phyloP scores from a whole-genome alignment of 2,113 vertebrate genomes.

The Tachuris rubrigastra region DNA sequence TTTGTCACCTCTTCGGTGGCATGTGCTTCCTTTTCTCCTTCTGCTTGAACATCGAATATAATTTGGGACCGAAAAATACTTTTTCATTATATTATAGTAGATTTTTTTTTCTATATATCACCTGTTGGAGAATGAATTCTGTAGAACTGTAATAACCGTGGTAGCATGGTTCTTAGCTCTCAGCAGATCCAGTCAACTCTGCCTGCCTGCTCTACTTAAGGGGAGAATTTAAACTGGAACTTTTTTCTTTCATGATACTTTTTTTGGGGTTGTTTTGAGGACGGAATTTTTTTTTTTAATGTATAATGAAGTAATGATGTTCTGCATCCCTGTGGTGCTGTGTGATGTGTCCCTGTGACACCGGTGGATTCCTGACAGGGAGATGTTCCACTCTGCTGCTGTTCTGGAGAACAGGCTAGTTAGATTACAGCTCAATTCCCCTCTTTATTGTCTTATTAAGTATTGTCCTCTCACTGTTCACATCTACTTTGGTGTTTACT shows the following conservation, averaged over 20 bases:
- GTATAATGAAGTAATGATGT: neutral
- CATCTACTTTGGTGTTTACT: neutral
- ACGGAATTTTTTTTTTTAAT: neutral
- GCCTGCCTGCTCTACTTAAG: neutral
- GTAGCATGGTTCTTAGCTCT: neutral
- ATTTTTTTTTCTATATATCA: neutral
- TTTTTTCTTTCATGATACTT: neutral
- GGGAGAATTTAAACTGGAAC: neutral
- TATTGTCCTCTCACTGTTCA: neutral
- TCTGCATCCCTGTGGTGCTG: accelerated
- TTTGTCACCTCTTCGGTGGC: neutral
- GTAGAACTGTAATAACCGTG: neutral
- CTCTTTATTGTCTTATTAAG: neutral
- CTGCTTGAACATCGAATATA: neutral
- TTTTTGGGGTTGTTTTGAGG: neutral
- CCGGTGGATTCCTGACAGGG: accelerated
- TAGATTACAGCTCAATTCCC: neutral
- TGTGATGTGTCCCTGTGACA: neutral
- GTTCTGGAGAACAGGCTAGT: neutral
- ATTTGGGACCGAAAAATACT: neutral
- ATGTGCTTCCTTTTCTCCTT: neutral
- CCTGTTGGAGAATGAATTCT: neutral
- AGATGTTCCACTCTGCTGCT: accelerated
- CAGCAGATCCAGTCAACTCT: neutral
- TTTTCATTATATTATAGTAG: neutral